Evolutionary conservation across 2,888 invertebrate genomes (phyloP).

Genomic region (Tipula confusa): DNA sequence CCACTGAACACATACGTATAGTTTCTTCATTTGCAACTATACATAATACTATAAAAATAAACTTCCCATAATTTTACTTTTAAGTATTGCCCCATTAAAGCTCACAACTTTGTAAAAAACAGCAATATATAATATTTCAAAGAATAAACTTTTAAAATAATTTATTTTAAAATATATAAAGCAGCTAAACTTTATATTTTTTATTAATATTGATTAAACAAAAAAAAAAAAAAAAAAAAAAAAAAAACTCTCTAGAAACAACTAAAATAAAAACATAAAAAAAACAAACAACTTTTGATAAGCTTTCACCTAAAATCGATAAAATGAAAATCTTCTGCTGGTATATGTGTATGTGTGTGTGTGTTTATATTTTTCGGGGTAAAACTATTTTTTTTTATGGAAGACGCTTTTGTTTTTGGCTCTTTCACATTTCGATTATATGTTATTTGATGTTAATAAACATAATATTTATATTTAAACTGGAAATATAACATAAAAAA

Average conservation of each 20-base stretch:
- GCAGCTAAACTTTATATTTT: not conserved
- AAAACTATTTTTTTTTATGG: not conserved
- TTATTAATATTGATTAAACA: constrained; percentile 7
- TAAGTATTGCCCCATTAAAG: not conserved
- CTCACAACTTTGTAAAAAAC: not conserved
- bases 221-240: constrained; percentile 6
- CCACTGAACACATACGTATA: not conserved
- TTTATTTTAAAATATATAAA: not conserved
- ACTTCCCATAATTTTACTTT: not conserved
- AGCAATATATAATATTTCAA: not conserved
- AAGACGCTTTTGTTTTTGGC: not conserved
- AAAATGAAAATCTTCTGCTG: constrained; percentile 6
- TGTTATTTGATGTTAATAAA: not conserved
- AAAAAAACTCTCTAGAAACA: not conserved
- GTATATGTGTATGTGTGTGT: too few species aligned
- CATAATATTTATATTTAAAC: constrained; percentile 12
- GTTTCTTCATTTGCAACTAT: not conserved
- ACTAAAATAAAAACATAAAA: not conserved
- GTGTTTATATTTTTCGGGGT: not conserved
- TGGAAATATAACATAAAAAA: not conserved
- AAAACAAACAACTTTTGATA: not conserved
- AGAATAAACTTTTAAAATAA: not conserved
- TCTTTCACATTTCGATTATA: not conserved
- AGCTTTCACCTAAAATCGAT: not conserved
- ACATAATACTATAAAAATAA: not conserved